These are phyloP conservation scores for Tenualosa ilisha DNA, from an alignment of 2,797 vertebrate genomes.

Conservation along the genomic window DNA sequence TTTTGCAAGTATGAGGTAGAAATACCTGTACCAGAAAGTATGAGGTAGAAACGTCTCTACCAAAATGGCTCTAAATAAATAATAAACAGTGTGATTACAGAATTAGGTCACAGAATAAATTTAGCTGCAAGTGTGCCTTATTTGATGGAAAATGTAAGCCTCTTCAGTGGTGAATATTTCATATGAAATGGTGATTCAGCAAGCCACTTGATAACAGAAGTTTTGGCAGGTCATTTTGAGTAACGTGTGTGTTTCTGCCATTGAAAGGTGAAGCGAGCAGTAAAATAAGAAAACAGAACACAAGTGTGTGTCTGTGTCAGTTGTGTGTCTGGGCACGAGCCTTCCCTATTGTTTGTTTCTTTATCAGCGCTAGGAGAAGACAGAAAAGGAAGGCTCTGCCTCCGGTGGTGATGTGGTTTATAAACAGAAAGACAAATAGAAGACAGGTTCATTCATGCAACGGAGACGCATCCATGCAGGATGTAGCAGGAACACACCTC, in stretches of 20 bases:
- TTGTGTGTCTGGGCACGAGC: not conserved
- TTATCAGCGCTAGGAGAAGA: not conserved
- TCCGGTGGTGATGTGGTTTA: not conserved
- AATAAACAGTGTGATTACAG: slow-evolving; percentile 29
- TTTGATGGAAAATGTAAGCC: not conserved
- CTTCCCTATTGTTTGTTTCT: not conserved
- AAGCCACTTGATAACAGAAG: not conserved
- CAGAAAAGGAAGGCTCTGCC: not conserved
- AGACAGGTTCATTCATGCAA: not conserved
- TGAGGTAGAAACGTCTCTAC: not conserved
- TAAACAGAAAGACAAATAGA: not conserved
- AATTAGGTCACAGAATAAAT: slow-evolving; percentile 30
- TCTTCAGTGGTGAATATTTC: slow-evolving; percentile 31
- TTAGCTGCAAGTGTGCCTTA: slow-evolving; percentile 7
- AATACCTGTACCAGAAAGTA: not conserved
- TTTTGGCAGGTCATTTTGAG: not conserved
- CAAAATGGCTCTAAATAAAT: not conserved
- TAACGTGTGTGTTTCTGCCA: not conserved
- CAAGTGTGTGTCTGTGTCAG: not conserved
- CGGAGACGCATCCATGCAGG: not conserved
- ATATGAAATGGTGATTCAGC: slow-evolving; percentile 8
- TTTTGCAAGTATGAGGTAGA: not conserved
- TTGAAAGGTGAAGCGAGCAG: not conserved
- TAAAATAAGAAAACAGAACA: too few relatives aligned
- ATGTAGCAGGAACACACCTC: not conserved